phyloP scores from a whole-genome alignment of 2,797 vertebrate species.

The Rhinichthys osculus region DNA sequence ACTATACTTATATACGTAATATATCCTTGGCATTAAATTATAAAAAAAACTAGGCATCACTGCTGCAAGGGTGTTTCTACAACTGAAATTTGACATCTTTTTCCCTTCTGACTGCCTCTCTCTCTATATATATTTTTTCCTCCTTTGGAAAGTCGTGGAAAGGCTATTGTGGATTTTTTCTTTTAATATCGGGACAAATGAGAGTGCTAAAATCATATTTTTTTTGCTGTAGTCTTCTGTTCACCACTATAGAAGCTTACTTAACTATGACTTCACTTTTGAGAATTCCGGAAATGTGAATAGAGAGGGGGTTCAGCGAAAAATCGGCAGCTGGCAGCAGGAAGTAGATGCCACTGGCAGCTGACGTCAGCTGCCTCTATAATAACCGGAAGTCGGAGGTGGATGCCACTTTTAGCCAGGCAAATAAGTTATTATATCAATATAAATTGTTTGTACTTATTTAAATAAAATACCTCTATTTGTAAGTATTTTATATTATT shows the following conservation, averaged over 20 bases:
- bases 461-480: too few relatives aligned
- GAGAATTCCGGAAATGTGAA: not conserved
- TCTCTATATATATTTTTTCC: accelerated
- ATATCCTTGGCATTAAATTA: not conserved
- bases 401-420: too few relatives aligned
- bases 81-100: not conserved
- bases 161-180: not conserved
- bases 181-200: not conserved
- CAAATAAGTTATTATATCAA: too few relatives aligned
- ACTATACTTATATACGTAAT: not conserved
- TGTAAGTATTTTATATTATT: too few relatives aligned
- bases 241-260: not conserved
- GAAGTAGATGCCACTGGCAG: too few relatives aligned
- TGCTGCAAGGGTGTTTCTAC: not conserved
- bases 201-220: not conserved
- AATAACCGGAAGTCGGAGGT: too few relatives aligned
- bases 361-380: too few relatives aligned
- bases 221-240: not conserved
- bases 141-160: not conserved
- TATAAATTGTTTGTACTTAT: too few relatives aligned
- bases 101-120: not conserved
- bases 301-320: too few relatives aligned
- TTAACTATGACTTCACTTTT: not conserved
- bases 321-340: too few relatives aligned
- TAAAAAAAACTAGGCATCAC: not conserved